phyloP scores from a whole-genome alignment of 1,140 invertebrate genomes.

The Thalassaphorura encarpata region DNA sequence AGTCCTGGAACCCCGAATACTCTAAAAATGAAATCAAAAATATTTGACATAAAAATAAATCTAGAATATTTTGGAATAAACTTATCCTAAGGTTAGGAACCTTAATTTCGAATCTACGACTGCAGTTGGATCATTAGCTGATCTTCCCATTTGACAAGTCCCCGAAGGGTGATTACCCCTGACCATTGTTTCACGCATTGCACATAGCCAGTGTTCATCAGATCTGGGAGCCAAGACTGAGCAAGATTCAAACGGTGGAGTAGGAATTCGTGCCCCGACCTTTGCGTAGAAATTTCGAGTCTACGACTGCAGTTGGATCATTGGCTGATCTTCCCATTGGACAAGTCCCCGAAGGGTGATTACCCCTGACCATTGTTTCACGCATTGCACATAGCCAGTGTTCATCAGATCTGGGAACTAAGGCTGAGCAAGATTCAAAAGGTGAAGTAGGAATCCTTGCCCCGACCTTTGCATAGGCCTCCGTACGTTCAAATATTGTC shows the following conservation, averaged over 20 bases:
- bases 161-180: constrained; percentile 48
- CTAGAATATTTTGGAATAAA: neutral
- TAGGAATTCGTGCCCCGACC: too few relatives aligned
- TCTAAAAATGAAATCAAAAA: neutral
- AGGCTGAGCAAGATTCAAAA: too few relatives aligned
- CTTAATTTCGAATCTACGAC: constrained; percentile 41
- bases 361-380: constrained; percentile 37
- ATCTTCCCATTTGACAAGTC: constrained; percentile 52
- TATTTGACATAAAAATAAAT: neutral
- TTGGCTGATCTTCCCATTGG: constrained; percentile 47
- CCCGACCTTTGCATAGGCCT: too few relatives aligned
- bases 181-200: constrained; percentile 29
- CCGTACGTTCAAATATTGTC: too few relatives aligned
- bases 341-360: constrained; percentile 50
- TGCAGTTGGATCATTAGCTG: constrained; percentile 36
- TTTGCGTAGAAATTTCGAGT: constrained; percentile 27
- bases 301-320: constrained; percentile 42
- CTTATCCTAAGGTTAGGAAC: neutral
- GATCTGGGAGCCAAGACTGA: too few relatives aligned
- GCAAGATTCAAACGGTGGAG: too few relatives aligned
- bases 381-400: constrained; percentile 37
- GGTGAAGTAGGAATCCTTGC: too few relatives aligned
- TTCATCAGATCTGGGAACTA: constrained; percentile 31
- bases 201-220: constrained; percentile 37
- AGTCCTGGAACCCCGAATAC: constrained; percentile 35